Percentiles rank a stretch among this genome's conserved stretches.
Evolutionary conservation across 1,140 invertebrate genomes (phyloP).

Genomic region (Drosophila dunni): DNA sequence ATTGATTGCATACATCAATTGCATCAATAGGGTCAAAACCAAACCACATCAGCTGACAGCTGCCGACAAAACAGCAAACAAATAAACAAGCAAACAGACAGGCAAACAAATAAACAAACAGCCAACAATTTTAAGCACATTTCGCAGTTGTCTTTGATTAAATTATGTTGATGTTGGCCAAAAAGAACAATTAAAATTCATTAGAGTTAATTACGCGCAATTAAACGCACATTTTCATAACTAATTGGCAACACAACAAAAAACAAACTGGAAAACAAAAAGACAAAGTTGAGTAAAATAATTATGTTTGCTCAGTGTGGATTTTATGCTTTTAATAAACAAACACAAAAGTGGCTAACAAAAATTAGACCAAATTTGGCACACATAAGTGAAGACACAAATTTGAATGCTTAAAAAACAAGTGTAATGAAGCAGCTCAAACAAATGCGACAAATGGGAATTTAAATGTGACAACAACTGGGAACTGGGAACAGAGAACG

Average conservation of each 20-base stretch:
- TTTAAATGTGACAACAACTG: conserved; percentile 9
- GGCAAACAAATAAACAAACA: conserved; percentile 16
- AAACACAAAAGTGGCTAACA: conserved; percentile 18
- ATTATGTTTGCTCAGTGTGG: conserved; percentile 52
- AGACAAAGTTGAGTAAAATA: conserved; percentile 39
- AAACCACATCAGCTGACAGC: conserved; percentile 60
- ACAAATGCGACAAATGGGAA: conserved; percentile 48
- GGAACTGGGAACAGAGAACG: not conserved
- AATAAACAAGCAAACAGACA: conserved; percentile 2
- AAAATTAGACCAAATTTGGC: not conserved
- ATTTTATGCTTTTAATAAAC: conserved; percentile 50
- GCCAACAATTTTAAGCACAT: conserved; percentile 40
- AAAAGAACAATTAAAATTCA: conserved; percentile 72
- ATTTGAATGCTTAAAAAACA: conserved; percentile 18
- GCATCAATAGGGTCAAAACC: conserved; percentile 29
- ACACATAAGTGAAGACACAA: not conserved
- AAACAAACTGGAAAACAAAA: not conserved
- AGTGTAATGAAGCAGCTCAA: conserved; percentile 35
- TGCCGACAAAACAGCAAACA: conserved; percentile 55
- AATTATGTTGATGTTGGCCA: conserved; percentile 49
- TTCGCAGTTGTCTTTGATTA: conserved; percentile 58
- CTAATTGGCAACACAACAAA: conserved; percentile 57
- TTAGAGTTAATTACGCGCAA: conserved; percentile 74
- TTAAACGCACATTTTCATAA: conserved; percentile 73
- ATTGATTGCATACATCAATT: conserved; percentile 41